phyloP scores from a whole-genome alignment of 2,797 vertebrate genomes.

The Lophius americanus region DNA sequence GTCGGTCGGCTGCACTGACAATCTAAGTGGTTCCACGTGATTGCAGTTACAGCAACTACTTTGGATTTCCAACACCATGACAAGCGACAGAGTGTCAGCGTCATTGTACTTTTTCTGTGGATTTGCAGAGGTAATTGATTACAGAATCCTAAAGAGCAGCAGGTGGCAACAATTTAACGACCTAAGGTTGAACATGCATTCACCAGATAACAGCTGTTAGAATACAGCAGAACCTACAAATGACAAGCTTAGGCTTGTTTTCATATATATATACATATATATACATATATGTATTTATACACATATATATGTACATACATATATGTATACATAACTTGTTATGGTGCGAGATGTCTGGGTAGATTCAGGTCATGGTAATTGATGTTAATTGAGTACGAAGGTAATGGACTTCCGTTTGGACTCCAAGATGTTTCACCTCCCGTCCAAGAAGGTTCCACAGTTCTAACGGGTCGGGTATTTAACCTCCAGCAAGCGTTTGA shows the following conservation, averaged over 20 bases:
- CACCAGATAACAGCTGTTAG: constrained; percentile 50
- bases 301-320: too few relatives aligned
- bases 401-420: too few relatives aligned
- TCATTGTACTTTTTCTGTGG: constrained; percentile 37
- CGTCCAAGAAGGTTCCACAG: too few relatives aligned
- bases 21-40: constrained; percentile 32
- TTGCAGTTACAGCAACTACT: constrained; percentile 30
- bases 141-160: constrained; percentile 51
- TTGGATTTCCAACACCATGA: constrained; percentile 48
- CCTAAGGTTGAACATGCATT: constrained; percentile 42
- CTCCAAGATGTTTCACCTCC: too few relatives aligned
- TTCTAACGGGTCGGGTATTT: too few relatives aligned
- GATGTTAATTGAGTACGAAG: too few relatives aligned
- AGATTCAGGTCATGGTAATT: too few relatives aligned
- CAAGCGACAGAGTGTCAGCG: constrained; percentile 45
- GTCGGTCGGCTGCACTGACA: constrained; percentile 19
- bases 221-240: constrained; percentile 17
- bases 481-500: too few relatives aligned
- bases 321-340: too few relatives aligned
- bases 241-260: background rate
- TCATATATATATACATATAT: background rate
- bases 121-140: constrained; percentile 41
- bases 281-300: too few relatives aligned
- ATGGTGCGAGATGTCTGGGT: too few relatives aligned
- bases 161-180: constrained; percentile 65